Evolutionary conservation across 2,113 vertebrate genomes (phyloP), one percentile per base, ranked within the genome.

Genomic region (Mormyrus lacerda): DNA sequence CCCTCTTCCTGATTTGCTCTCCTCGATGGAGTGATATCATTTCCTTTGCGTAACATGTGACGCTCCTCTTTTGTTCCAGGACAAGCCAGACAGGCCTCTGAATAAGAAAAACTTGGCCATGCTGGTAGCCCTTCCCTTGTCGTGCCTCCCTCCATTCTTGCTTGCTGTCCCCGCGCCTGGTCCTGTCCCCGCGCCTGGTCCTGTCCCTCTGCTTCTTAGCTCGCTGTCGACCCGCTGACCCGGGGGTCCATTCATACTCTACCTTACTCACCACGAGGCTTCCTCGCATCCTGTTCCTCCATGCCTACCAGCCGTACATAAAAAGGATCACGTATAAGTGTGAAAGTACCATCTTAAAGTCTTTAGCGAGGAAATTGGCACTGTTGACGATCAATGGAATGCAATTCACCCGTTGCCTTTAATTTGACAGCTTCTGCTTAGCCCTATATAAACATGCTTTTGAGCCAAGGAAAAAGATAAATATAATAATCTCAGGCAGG

Each of bases 21-120:
- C 8, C 27, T 35, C 84, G 50, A 48, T 90, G 7, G 88, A 91
- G 90, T 91, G 89, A 87, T 55, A n/a, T 91, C 90, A 91, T 86
- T 79, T 89, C 88, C 91, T 91, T 89, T 91, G 87, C 89, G 83
- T 88, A 88, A 92, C 89, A 88, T 93, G 87, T 93, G 90, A 93
- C 85, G 50, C 89, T 92, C 89, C 92, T 91, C 93, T 91, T 97
- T 88, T 24, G 21, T 95, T 96, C 95, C 95, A 97, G 97, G 97
- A 97, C 95, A 96, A 97, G 95, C 94, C 97, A 94, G 96, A 95
- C 96, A 98, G 95, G 95, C 96, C 95, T 96, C 96, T 97, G 95
- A 97, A 95, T 97, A 96, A 97, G 95, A 97, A 96, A 97, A 97
- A 97, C 96, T 95, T 97, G 96, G 95, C 94, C 95, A 95, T 96